Conservation (phyloP, 2,888 invertebrate genomes). For the Drosophila parthenogenetica region DNA sequence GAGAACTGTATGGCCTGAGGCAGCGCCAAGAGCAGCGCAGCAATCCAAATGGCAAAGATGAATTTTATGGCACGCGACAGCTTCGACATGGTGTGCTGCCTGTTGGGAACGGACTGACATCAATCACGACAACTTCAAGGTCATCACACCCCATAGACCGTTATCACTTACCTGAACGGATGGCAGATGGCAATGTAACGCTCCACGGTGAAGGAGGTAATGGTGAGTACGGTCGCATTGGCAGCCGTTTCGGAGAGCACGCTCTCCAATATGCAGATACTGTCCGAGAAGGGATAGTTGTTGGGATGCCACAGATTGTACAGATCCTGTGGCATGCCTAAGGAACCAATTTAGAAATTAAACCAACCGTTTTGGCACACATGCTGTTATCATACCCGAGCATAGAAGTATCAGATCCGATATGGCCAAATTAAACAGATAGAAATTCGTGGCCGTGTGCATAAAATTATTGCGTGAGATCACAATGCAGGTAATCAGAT, state of each 20-base stretch:
- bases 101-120: constrained; percentile 47
- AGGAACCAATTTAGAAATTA: background rate
- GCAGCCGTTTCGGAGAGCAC: constrained; percentile 93
- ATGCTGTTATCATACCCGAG: constrained; percentile 86
- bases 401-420: constrained; percentile 92
- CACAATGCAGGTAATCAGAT: constrained; percentile 93
- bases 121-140: constrained; percentile 43
- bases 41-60: constrained; percentile 92
- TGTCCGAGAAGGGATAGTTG: constrained; percentile 91
- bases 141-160: background rate
- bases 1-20: constrained; percentile 88
- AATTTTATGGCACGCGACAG: constrained; percentile 93
- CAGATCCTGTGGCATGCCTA: constrained; percentile 92
- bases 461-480: constrained; percentile 93
- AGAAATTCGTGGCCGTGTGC: constrained; percentile 93
- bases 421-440: constrained; percentile 93
- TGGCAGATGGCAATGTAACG: constrained; percentile 95
- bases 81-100: constrained; percentile 93
- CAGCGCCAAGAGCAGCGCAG: constrained; percentile 90
- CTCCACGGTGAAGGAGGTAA: constrained; percentile 95
- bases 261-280: constrained; percentile 90
- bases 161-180: constrained; percentile 87
- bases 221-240: constrained; percentile 93
- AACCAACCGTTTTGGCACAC: too few species aligned
- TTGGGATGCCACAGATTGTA: constrained; percentile 91